A percentile compares a stretch with the other conserved stretches of the same genome.
Conservation (phyloP, 2,888 invertebrate species). For the Cephalotes varians region DNA sequence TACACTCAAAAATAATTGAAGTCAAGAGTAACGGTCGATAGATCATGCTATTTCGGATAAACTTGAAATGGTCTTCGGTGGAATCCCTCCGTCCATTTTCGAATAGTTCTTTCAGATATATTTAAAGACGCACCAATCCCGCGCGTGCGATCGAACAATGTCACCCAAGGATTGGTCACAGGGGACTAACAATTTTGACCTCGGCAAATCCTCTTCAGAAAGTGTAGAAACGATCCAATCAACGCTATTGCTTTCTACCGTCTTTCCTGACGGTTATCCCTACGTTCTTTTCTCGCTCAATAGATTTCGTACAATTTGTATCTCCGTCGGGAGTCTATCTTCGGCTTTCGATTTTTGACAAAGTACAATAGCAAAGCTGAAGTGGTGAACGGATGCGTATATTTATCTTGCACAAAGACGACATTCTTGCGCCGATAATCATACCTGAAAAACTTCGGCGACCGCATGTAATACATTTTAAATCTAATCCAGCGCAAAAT, state of each 20-base stretch:
- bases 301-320: constrained; percentile 50
- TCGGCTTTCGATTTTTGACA: constrained; percentile 34
- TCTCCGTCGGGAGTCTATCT: constrained; percentile 39
- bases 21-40: background rate
- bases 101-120: constrained; percentile 51
- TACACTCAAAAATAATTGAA: background rate
- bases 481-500: background rate
- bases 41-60: constrained; percentile 24
- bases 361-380: background rate
- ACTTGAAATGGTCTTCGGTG: constrained; percentile 46
- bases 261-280: constrained; percentile 18
- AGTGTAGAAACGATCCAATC: constrained; percentile 60
- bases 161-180: constrained; percentile 55
- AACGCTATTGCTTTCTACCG: constrained; percentile 31
- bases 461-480: background rate
- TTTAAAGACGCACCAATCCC: constrained; percentile 59
- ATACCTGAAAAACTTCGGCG: background rate
- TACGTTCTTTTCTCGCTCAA: constrained; percentile 29
- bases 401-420: background rate
- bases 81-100: constrained; percentile 22
- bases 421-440: background rate
- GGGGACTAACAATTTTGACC: constrained; percentile 62
- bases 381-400: background rate
- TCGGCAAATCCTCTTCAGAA: constrained; percentile 49
- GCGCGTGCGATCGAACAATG: constrained; percentile 57